These are phyloP conservation scores for Cinara cedri DNA, from an alignment of 2,888 invertebrate genomes.

Conservation along the genomic window DNA sequence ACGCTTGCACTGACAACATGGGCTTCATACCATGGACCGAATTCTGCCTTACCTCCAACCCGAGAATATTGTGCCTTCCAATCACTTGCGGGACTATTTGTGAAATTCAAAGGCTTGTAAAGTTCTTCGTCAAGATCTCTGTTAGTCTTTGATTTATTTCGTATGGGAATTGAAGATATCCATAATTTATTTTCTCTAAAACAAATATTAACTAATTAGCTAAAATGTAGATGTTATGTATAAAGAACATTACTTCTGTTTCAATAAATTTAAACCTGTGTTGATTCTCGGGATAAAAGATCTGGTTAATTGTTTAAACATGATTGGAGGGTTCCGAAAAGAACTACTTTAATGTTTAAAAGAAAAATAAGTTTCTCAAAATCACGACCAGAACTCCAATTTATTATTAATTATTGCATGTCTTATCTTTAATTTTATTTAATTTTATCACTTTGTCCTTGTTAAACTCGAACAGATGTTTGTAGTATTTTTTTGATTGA, in stretches of 20 bases:
- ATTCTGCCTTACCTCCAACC: slow-evolving; percentile 37
- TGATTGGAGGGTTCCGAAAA: background rate
- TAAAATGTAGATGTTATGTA: background rate
- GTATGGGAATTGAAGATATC: background rate
- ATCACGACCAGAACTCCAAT: too few relatives aligned
- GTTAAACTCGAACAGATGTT: too few relatives aligned
- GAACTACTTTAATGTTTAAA: too few relatives aligned
- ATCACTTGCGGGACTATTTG: slow-evolving; percentile 18
- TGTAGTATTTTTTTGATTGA: too few relatives aligned
- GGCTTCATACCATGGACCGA: slow-evolving; percentile 47
- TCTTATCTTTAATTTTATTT: too few relatives aligned
- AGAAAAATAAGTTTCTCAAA: too few relatives aligned
- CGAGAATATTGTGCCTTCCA: slow-evolving; percentile 41
- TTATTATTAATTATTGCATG: too few relatives aligned
- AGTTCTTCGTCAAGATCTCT: background rate
- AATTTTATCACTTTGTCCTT: too few relatives aligned
- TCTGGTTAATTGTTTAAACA: slow-evolving; percentile 17
- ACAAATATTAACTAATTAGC: background rate
- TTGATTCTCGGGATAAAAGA: background rate
- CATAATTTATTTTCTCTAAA: slow-evolving; percentile 8
- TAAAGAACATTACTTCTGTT: slow-evolving; percentile 8
- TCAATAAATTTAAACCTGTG: background rate
- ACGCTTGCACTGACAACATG: slow-evolving; percentile 10
- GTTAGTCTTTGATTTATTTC: background rate
- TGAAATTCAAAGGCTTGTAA: slow-evolving; percentile 25